phyloP scores from a whole-genome alignment of 2,888 invertebrate species.

The Pseudeuparius sepicola region DNA sequence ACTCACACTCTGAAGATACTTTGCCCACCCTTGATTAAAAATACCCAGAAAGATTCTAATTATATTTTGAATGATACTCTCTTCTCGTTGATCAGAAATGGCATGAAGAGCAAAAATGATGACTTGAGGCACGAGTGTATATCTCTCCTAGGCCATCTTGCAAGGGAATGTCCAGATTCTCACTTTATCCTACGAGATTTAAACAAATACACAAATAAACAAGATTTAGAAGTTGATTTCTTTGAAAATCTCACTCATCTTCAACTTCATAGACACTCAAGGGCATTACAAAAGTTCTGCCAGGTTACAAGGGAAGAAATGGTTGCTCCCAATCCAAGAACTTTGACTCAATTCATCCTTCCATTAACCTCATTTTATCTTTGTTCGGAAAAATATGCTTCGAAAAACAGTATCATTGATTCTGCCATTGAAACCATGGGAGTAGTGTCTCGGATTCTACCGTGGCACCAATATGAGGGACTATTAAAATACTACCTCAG shows the following conservation, averaged over 20 bases:
- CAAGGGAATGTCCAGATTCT: conserved; percentile 57
- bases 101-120: conserved; percentile 62
- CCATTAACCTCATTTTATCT: conserved; percentile 77
- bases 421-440: conserved; percentile 75
- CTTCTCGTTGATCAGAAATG: conserved; percentile 59
- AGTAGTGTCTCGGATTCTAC: conserved; percentile 63
- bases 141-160: conserved; percentile 63
- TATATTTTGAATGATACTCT: conserved; percentile 64
- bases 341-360: conserved; percentile 73
- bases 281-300: conserved; percentile 70
- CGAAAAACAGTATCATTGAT: conserved; percentile 73
- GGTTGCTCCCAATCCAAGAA: conserved; percentile 50
- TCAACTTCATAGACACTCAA: conserved; percentile 74
- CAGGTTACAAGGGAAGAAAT: conserved; percentile 51
- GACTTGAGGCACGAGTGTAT: conserved; percentile 70
- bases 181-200: conserved; percentile 66
- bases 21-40: conserved; percentile 51
- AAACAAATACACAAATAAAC: conserved; percentile 53
- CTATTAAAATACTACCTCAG: conserved; percentile 71
- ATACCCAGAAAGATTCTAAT: conserved; percentile 46
- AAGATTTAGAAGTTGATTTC: conserved; percentile 83
- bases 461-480: conserved; percentile 84
- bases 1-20: conserved; percentile 62
- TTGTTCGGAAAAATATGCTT: conserved; percentile 62
- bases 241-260: conserved; percentile 87